A percentile compares a stretch with the other conserved stretches of the same genome.
These are phyloP conservation scores for Latrodectus elegans DNA, from an alignment of 2,888 invertebrate genomes.

Conservation along the genomic window DNA sequence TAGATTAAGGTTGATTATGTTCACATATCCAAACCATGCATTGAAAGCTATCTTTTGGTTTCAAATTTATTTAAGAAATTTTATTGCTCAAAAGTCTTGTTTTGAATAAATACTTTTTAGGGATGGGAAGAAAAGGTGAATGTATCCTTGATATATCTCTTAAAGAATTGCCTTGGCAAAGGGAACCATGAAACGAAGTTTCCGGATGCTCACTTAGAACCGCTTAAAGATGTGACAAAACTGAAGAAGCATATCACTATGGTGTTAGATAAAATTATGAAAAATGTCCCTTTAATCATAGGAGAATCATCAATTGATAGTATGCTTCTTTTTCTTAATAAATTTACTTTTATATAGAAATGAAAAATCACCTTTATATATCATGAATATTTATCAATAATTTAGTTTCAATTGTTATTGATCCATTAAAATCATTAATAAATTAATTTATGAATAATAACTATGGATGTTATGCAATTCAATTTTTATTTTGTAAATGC, in stretches of 20 bases:
- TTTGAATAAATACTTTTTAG: constrained; percentile 75
- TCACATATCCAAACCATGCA: too few species aligned
- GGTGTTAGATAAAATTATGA: constrained; percentile 64
- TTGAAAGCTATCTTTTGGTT: too few species aligned
- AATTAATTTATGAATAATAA: not conserved
- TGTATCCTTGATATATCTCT: constrained; percentile 80
- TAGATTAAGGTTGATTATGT: too few species aligned
- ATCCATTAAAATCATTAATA: not conserved
- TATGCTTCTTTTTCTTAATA: constrained; percentile 4
- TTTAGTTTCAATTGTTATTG: not conserved
- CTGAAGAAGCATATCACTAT: constrained; percentile 67
- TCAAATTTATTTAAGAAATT: too few species aligned
- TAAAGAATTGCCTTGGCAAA: constrained; percentile 77
- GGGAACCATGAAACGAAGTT: constrained; percentile 48
- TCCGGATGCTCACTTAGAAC: constrained; percentile 61
- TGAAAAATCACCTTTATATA: not conserved
- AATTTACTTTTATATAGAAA: not conserved
- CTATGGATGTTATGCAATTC: not conserved
- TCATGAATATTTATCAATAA: not conserved
- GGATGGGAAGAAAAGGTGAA: constrained; percentile 88
- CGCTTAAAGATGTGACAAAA: constrained; percentile 67
- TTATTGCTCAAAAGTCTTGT: too few species aligned
- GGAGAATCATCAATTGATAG: constrained; percentile 30
- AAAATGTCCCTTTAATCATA: constrained; percentile 45
- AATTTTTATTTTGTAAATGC: not conserved